Evolutionary conservation across 1,140 invertebrate genomes (phyloP).

Genomic region (Zaprionus inermis): DNA sequence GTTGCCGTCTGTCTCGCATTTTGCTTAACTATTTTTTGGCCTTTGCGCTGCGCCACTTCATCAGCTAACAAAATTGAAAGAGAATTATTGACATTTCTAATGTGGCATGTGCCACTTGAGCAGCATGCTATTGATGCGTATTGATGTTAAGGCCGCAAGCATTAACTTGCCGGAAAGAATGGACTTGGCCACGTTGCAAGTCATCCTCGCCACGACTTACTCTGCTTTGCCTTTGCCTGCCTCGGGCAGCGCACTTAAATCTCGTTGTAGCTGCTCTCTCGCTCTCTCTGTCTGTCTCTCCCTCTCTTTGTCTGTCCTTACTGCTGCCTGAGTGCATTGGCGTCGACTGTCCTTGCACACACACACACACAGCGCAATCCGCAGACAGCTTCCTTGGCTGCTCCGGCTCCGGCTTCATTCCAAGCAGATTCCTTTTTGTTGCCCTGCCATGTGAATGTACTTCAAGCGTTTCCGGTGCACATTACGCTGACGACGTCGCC

Average conservation of each 20-base stretch:
- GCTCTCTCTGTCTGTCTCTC: background rate
- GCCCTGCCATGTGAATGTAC: slow-evolving; percentile 76
- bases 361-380: slow-evolving; percentile 33
- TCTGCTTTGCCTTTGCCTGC: slow-evolving; percentile 1
- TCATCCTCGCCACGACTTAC: background rate
- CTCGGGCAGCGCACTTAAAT: slow-evolving; percentile 40
- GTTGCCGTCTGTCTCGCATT: background rate
- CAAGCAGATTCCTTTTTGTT: slow-evolving; percentile 51
- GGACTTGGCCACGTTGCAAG: background rate
- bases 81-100: slow-evolving; percentile 38
- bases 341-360: slow-evolving; percentile 75
- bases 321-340: slow-evolving; percentile 73
- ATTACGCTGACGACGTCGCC: slow-evolving; percentile 71
- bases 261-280: slow-evolving; percentile 5
- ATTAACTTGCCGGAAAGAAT: slow-evolving; percentile 30
- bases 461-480: slow-evolving; percentile 81
- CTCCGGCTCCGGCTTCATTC: slow-evolving; percentile 49
- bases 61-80: slow-evolving; percentile 30
- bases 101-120: slow-evolving; percentile 34
- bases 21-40: slow-evolving; percentile 36
- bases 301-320: slow-evolving; percentile 30
- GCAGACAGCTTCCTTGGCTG: slow-evolving; percentile 65
- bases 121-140: slow-evolving; percentile 33
- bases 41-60: slow-evolving; percentile 32
- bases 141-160: slow-evolving; percentile 27